These are phyloP conservation scores for Heterodera carotae DNA, from an alignment of 1,140 invertebrate genomes.

Conservation along the genomic window DNA sequence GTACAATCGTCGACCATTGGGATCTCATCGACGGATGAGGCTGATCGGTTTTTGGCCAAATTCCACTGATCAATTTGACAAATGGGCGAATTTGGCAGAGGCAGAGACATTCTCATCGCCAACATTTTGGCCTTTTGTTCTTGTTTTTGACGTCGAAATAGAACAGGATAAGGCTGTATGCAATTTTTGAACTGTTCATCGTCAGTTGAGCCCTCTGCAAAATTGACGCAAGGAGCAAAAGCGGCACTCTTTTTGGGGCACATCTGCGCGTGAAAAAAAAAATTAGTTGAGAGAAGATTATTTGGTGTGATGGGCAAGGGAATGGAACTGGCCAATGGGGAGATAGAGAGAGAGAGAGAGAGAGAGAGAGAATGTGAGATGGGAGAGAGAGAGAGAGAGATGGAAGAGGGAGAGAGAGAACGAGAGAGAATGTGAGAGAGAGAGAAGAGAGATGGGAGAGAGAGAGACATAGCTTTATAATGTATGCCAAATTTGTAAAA, in stretches of 20 bases:
- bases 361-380: too few relatives aligned
- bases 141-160: background rate
- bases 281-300: background rate
- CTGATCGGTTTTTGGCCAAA: background rate
- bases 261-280: background rate
- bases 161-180: background rate
- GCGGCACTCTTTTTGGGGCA: background rate
- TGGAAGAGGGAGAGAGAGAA: too few relatives aligned
- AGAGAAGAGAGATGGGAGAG: too few relatives aligned
- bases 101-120: background rate
- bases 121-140: background rate
- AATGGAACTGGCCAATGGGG: background rate
- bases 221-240: background rate
- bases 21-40: conserved; percentile 1
- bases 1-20: conserved; percentile 15
- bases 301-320: background rate
- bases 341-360: too few relatives aligned
- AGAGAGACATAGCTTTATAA: too few relatives aligned
- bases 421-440: too few relatives aligned
- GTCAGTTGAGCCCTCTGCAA: too few relatives aligned
- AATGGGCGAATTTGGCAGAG: background rate
- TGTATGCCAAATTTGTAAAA: too few relatives aligned
- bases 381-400: too few relatives aligned
- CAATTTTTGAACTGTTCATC: background rate
- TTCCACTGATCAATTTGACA: background rate